Evolutionary conservation across 92 coral and sea anemone species (phyloP).

Genomic region (Metridium senile): DNA sequence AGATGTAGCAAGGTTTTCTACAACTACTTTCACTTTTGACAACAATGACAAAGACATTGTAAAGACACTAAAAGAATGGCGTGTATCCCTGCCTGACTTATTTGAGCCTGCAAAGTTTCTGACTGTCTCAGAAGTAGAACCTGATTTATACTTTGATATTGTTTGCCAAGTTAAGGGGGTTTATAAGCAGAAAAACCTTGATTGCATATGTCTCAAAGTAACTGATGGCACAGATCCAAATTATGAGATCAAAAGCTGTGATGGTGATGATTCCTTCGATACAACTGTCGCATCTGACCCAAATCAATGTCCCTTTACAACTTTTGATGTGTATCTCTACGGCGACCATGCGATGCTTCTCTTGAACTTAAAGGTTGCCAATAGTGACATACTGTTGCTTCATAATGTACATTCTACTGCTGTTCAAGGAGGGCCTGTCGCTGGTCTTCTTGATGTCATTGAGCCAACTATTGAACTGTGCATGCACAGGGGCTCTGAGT

Average conservation of each 20-base stretch:
- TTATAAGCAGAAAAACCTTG: conserved; percentile 50
- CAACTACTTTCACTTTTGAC: conserved; percentile 49
- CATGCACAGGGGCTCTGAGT: conserved; percentile 55
- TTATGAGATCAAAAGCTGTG: conserved; percentile 41
- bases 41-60: conserved; percentile 44
- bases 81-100: conserved; percentile 40
- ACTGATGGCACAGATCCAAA: conserved; percentile 62
- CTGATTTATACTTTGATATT: conserved; percentile 53
- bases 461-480: conserved; percentile 60
- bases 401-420: conserved; percentile 60
- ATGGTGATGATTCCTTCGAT: conserved; percentile 31
- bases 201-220: conserved; percentile 57
- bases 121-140: conserved; percentile 42
- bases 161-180: conserved; percentile 59
- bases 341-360: conserved; percentile 62
- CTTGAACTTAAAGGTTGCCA: conserved; percentile 24
- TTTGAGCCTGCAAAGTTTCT: conserved; percentile 39
- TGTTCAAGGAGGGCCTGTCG: conserved; percentile 45
- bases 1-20: conserved; percentile 57
- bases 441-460: conserved; percentile 64
- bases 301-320: conserved; percentile 1
- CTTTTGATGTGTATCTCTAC: conserved; percentile 51
- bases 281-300: conserved; percentile 20
- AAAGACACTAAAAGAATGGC: conserved; percentile 48
- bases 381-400: conserved; percentile 37